A percentile compares a stretch with the other conserved stretches of the same genome.
Conservation (phyloP, 2,888 invertebrate genomes). For the Ophion ellenae region DNA sequence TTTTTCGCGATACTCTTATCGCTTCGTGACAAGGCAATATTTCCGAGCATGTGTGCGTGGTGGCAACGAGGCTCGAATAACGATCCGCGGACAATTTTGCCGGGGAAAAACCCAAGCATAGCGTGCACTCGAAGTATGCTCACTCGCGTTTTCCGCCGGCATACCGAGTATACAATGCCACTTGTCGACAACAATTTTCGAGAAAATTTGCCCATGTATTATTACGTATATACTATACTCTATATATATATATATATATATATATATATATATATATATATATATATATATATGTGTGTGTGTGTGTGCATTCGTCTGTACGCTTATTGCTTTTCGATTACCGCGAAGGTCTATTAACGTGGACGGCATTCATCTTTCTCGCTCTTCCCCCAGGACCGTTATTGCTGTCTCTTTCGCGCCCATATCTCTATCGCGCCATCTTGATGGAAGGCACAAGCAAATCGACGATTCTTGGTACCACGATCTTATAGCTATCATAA, state of each 20-base stretch:
- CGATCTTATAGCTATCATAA: conserved; percentile 4
- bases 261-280: too few species aligned
- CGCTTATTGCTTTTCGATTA: neutral
- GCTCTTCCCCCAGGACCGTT: too few species aligned
- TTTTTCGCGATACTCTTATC: conserved; percentile 33
- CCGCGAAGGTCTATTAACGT: too few species aligned
- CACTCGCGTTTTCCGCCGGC: conserved; percentile 29
- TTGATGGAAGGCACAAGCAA: neutral
- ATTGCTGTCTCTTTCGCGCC: too few species aligned
- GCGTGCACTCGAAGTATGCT: conserved; percentile 1
- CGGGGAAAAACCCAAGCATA: conserved; percentile 15
- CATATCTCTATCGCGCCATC: neutral
- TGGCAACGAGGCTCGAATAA: neutral
- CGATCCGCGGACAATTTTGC: conserved; percentile 12
- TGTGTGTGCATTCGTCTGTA: neutral
- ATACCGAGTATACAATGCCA: conserved; percentile 26
- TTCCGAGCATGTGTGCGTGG: conserved; percentile 6
- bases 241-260: too few species aligned
- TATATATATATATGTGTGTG: too few species aligned
- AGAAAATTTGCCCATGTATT: conserved; percentile 30
- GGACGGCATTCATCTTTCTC: too few species aligned
- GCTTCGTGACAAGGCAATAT: conserved; percentile 30
- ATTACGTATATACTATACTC: neutral
- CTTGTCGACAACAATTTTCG: conserved; percentile 23
- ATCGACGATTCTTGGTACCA: neutral